These are phyloP conservation scores for Oryzias curvinotus DNA, from an alignment of 2,113 vertebrate genomes.

Conservation along the genomic window DNA sequence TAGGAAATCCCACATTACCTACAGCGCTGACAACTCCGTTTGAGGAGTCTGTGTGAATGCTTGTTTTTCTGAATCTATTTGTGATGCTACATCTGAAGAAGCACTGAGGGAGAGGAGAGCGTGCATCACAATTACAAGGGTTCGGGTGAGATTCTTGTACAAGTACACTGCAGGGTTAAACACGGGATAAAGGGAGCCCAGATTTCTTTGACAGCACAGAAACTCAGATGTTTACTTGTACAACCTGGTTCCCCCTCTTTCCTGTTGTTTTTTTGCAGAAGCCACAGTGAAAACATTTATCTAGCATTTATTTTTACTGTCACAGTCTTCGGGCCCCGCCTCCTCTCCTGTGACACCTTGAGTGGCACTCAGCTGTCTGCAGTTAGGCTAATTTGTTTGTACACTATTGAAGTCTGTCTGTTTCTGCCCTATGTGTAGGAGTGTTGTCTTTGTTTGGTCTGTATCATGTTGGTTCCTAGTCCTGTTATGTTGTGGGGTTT, in stretches of 20 bases:
- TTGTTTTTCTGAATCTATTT: constrained; percentile 46
- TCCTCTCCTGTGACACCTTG: too few species aligned
- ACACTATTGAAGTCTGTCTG: too few species aligned
- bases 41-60: constrained; percentile 13
- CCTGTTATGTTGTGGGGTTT: too few species aligned
- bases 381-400: too few species aligned
- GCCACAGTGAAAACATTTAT: not conserved
- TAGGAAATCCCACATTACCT: constrained; percentile 55
- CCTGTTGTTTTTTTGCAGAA: constrained; percentile 30
- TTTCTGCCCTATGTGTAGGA: too few species aligned
- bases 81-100: constrained; percentile 61
- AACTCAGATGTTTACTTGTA: constrained; percentile 44
- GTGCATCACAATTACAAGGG: constrained; percentile 45
- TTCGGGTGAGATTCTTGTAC: constrained; percentile 44
- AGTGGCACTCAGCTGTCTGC: too few species aligned
- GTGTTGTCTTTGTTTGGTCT: too few species aligned
- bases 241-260: constrained; percentile 12
- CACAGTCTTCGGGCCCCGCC: too few species aligned
- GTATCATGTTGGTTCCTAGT: too few species aligned
- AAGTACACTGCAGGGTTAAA: constrained; percentile 25
- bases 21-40: constrained; percentile 34
- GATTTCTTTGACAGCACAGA: constrained; percentile 60
- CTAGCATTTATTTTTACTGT: too few species aligned
- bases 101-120: constrained; percentile 61
- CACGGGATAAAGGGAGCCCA: constrained; percentile 51